Evolutionary conservation across 2,113 vertebrate genomes (phyloP), one percentile per base, ranked within the genome.

Genomic region (Abramis brama): DNA sequence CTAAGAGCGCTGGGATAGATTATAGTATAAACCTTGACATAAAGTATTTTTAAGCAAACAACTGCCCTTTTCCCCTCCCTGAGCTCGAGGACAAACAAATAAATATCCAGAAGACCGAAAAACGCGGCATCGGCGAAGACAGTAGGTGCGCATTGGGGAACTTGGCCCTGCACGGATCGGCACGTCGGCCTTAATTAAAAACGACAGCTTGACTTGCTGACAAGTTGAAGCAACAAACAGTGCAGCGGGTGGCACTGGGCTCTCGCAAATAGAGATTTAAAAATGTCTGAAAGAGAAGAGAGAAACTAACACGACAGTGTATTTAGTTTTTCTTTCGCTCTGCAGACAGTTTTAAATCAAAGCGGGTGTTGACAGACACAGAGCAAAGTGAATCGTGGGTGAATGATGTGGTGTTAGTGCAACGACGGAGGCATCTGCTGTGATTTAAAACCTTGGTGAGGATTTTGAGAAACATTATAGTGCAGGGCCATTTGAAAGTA

Each of bases 181-280:
- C 70, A 86, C 60, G 87, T 91, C 86, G 85, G 85, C 91, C 91
- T 77, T 84, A 91, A 88, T 88, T 83, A 85, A 80, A 33, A 68
- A 60, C 36, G 70, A 88, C 84, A 78, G 0, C 59, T 75, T 87
- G 76, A 84, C 78, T 47, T 85, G 59, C 25, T 66, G 87, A 82
- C 88, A 83, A 21, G n/a, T 59, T 75, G 79, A 80, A 68, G 89
- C 91, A 91, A 92, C 89, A 92, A 91, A 93, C 89, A 90, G 86
- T 81, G 73, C 57, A 86, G 86, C 23, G 79, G 86, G 87, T 85
- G 86, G 75, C 21, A 89, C 75, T 25, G 66, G 83, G 89, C 76
- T 91, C 87, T 73, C 80, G 68, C 77, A 88, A 87, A 85, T 52
- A 23, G 71, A 80, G 89, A 79, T 62, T 81, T 87, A 57, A n/a